Evolutionary conservation across 2,888 invertebrate species (phyloP), one percentile per base, ranked within the genome.

Genomic region (Tricholauxania praeusta): DNA sequence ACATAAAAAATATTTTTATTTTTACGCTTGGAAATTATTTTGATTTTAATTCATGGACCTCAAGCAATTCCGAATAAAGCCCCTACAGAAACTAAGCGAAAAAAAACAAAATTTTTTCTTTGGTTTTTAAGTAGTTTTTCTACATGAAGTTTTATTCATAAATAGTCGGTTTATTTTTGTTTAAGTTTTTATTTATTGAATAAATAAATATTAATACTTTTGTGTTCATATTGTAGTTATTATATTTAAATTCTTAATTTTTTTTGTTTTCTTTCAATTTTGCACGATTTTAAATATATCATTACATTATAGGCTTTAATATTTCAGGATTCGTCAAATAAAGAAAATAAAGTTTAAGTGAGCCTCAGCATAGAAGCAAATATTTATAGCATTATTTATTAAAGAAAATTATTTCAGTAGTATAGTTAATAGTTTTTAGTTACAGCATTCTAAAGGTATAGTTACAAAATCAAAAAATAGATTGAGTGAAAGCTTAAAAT

Each of bases 141-240:
- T 84, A 84, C 84, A 84, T 83, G 82, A 84, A 84, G 79, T 82
- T 84, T 84, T 84, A 84, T 85, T 81, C 79, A 80, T 83, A 77
- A 77, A 78, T 78, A 72, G 72, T 74, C 67, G 65, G 51, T 72
- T 71, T 66, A 55, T 69, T 79, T 80, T 74, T 71, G 80, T 80
- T 78, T 76, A 72, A 74, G 57, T 57, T 73, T 71, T 77, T 76
- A 75, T 76, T 39, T 39, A 39, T 39, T 39, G 39, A 39, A 39
- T 39, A 39, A 39, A 39, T 39, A 39, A 10, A 39, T 39, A 10
- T 39, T 70, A 72, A 75, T 79, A 79, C 75, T 76, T 77, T 76
- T 73, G 72, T 70, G 75, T 72, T 76, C 59, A 74, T 76, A 39
- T 39, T 10, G 39, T 39, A 39, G 39, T 39, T 39, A 39, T 39